A percentile compares a stretch with the other conserved stretches of the same genome.
phyloP scores from a whole-genome alignment of 2,888 invertebrate species.

The Blastobasis lacticolella region DNA sequence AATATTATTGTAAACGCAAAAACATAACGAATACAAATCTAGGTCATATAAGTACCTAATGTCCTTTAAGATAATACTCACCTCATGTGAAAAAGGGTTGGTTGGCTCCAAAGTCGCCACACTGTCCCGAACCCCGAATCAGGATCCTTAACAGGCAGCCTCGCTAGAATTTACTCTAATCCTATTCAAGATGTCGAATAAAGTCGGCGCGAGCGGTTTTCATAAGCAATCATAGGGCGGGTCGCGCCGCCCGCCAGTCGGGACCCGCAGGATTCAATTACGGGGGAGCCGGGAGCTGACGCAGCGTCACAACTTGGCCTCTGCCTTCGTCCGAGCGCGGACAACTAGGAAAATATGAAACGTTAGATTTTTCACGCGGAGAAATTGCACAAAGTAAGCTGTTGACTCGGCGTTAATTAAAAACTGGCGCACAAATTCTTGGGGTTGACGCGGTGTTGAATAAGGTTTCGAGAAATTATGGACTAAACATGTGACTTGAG shows the following conservation, averaged over 20 bases:
- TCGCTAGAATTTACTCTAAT: neutral
- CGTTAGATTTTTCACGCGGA: neutral
- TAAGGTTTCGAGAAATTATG: too few species aligned
- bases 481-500: too few species aligned
- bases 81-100: too few species aligned
- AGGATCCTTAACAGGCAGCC: neutral
- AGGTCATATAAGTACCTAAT: too few species aligned
- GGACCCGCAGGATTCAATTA: conserved; percentile 56
- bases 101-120: too few species aligned
- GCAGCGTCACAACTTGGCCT: conserved; percentile 26
- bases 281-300: conserved; percentile 33
- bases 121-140: too few species aligned
- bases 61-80: too few species aligned
- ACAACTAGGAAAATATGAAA: neutral
- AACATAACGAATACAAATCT: too few species aligned
- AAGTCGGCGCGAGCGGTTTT: conserved; percentile 24
- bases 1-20: too few species aligned
- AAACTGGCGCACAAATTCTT: too few species aligned
- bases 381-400: neutral
- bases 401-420: too few species aligned
- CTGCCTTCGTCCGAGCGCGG: neutral
- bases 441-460: too few species aligned
- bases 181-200: conserved; percentile 11
- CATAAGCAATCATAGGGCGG: conserved; percentile 31
- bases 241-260: conserved; percentile 17